phyloP scores from a whole-genome alignment of 2,888 invertebrate genomes.

The Cheilosia vernalis region DNA sequence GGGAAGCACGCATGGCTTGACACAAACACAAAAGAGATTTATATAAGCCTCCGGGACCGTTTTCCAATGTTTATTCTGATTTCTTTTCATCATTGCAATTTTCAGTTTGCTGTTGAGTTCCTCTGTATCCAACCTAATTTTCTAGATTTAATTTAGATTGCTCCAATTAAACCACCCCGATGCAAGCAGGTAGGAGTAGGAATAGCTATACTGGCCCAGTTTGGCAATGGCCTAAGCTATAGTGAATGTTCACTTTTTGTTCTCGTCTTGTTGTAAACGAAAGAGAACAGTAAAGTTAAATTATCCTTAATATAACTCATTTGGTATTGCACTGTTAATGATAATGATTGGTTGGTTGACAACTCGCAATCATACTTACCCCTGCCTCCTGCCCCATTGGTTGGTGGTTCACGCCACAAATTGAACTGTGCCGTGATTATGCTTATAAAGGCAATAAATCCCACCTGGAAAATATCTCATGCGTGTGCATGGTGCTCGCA shows the following conservation, averaged over 20 bases:
- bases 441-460: slow-evolving; percentile 80
- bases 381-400: neutral
- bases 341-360: slow-evolving; percentile 58
- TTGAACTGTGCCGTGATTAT: slow-evolving; percentile 57
- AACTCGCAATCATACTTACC: slow-evolving; percentile 27
- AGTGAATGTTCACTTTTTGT: slow-evolving; percentile 1
- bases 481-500: slow-evolving; percentile 73
- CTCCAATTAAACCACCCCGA: slow-evolving; percentile 11
- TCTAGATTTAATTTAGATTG: slow-evolving; percentile 29
- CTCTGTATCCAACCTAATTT: neutral
- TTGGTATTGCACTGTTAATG: slow-evolving; percentile 47
- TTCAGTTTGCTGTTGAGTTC: too few species aligned
- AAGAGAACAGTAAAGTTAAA: slow-evolving; percentile 38
- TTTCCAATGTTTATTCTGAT: too few species aligned
- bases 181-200: neutral
- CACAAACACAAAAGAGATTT: too few species aligned
- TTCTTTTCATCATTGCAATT: too few species aligned
- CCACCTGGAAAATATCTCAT: slow-evolving; percentile 82
- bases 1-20: too few species aligned
- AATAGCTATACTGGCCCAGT: neutral
- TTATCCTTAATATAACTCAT: slow-evolving; percentile 56
- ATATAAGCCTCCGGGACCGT: too few species aligned
- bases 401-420: slow-evolving; percentile 36
- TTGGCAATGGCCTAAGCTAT: neutral
- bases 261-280: neutral